Evolutionary conservation across 2,888 invertebrate species (phyloP), one percentile per base, ranked within the genome.

Genomic region (Pteria penguin): DNA sequence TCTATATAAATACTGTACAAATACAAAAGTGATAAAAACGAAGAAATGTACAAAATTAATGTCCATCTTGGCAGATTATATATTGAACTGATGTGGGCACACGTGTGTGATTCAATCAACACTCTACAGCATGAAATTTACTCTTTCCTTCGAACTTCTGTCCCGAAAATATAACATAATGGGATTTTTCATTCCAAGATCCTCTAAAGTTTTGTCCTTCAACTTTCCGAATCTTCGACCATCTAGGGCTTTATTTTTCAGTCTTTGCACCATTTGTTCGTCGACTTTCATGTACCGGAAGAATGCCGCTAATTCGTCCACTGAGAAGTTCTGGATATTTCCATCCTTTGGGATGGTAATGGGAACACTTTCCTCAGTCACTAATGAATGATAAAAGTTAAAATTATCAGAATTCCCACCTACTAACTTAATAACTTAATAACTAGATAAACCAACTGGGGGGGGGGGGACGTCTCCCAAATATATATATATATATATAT

Each of bases 51-150:
- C n/a, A n/a, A n/a, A n/a, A n/a, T n/a, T n/a, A n/a, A n/a, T n/a
- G n/a, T n/a, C n/a, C n/a, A n/a, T n/a, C n/a, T n/a, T n/a, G n/a
- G n/a, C n/a, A n/a, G n/a, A n/a, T n/a, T n/a, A n/a, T n/a, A n/a
- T n/a, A n/a, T n/a, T 81, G 83, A 72, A 88, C 87, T 52, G 84
- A 80, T 22, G 87, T 86, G 54, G 14, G 2, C 14, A n/a, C 11
- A 18, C 57, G 2, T n/a, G 24, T 58, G 58, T 22, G 26, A 24
- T 18, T 14, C 22, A 26, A 24, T 14, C 14, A 58, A 24, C 58
- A 58, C 1, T 58, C 4, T 74, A 82, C 45, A 82, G 57, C 52
- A 82, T 73, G 60, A 82, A 82, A 26, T 70, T 66, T 22, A 73
- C 58, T 29, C 71, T 27, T 45, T 76, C 77, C 58, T 79, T 80